Conservation (phyloP, 2,113 vertebrate species). For the Vimba vimba region DNA sequence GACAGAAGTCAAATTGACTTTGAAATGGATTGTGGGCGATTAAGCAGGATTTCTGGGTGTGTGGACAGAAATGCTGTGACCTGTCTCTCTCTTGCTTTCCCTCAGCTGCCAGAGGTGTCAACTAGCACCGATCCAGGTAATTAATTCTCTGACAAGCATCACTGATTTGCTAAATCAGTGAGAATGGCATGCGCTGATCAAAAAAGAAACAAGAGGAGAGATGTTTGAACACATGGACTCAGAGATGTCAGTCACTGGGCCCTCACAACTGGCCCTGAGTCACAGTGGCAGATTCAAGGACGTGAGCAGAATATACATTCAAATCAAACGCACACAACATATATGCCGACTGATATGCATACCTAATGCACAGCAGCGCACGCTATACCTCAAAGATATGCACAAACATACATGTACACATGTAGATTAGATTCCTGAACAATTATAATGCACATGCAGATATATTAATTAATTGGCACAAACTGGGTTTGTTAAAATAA, state of each 20-base stretch:
- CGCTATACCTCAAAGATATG: neutral
- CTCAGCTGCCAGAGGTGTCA: conserved; percentile 66
- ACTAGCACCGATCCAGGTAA: conserved; percentile 79
- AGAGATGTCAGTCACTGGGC: conserved; percentile 1
- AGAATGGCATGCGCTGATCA: conserved; percentile 77
- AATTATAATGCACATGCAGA: conserved; percentile 38
- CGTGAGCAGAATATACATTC: conserved; percentile 32
- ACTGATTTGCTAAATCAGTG: conserved; percentile 82
- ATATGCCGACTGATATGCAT: neutral
- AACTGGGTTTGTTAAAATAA: conserved; percentile 27
- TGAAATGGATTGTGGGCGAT: conserved; percentile 80
- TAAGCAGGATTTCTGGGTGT: conserved; percentile 73
- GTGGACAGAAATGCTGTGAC: conserved; percentile 60
- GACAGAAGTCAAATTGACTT: conserved; percentile 76
- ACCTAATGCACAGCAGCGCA: neutral
- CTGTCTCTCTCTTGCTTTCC: conserved; percentile 5
- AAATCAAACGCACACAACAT: neutral
- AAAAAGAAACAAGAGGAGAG: conserved; percentile 75
- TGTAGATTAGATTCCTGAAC: neutral
- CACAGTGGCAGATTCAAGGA: conserved; percentile 5
- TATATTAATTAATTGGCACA: conserved; percentile 5
- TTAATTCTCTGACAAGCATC: conserved; percentile 82
- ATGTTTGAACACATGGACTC: conserved; percentile 74
- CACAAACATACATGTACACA: conserved; percentile 41
- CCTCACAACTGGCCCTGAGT: conserved; percentile 22